Percentiles rank a stretch among this genome's conserved stretches.
Evolutionary conservation across 2,113 vertebrate genomes (phyloP).

Genomic region (Melanerpes aurifrons): DNA sequence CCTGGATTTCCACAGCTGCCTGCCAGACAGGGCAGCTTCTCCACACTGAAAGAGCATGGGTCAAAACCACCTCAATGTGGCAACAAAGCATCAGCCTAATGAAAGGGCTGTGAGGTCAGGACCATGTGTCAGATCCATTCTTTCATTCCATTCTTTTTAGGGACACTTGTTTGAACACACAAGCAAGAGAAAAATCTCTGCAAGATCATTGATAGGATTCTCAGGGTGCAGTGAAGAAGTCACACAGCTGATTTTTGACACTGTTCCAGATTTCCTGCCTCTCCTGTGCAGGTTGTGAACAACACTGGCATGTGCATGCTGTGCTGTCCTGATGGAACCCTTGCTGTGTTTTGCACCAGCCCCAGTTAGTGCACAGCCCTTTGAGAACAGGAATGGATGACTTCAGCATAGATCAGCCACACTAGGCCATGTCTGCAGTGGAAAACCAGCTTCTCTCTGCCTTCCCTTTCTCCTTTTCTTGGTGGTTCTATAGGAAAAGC

Average conservation of each 20-base stretch:
- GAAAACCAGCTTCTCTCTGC: background rate
- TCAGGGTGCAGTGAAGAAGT: background rate
- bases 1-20: background rate
- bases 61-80: background rate
- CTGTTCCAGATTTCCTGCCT: background rate
- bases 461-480: background rate
- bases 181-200: background rate
- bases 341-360: background rate
- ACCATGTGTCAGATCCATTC: background rate
- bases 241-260: background rate
- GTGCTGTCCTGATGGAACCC: background rate
- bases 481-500: background rate
- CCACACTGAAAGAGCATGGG: rapidly evolving
- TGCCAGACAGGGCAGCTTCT: background rate
- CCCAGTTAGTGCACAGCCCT: background rate
- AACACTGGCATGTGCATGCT: background rate
- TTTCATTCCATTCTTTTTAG: background rate
- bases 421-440: background rate
- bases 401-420: background rate
- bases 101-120: background rate
- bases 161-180: background rate
- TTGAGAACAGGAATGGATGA: background rate
- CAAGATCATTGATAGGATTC: background rate
- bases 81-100: background rate
- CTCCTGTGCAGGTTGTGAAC: background rate